Evolutionary conservation across 2,113 vertebrate genomes (phyloP).

Genomic region (Pristiophorus japonicus): DNA sequence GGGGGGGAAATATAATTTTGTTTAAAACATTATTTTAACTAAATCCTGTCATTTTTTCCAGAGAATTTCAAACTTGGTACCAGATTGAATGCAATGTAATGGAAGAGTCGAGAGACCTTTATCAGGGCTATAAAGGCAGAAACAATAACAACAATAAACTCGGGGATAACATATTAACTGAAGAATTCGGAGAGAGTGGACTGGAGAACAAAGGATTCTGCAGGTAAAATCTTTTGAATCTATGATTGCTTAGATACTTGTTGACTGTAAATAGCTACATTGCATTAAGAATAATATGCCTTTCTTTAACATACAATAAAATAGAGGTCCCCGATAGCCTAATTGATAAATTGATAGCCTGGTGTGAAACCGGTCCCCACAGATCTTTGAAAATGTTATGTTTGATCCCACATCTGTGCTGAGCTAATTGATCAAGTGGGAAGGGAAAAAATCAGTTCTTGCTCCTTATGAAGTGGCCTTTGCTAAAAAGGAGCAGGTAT

Average conservation of each 20-base stretch:
- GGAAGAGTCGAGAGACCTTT: constrained; percentile 56
- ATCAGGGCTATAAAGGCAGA: constrained; percentile 61
- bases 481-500: neutral
- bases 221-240: constrained; percentile 61
- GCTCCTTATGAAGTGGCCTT: neutral
- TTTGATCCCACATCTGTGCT: neutral
- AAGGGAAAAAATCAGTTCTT: neutral
- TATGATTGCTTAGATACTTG: too few relatives aligned
- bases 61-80: constrained; percentile 64
- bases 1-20: neutral
- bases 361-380: neutral
- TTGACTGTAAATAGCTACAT: neutral
- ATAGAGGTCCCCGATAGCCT: neutral
- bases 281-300: neutral
- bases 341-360: neutral
- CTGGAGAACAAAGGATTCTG: constrained; percentile 59
- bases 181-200: constrained; percentile 36
- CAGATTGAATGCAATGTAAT: constrained; percentile 62
- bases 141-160: constrained; percentile 69
- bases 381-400: neutral
- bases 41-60: constrained; percentile 47
- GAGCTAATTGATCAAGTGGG: neutral
- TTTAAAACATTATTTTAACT: neutral
- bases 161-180: constrained; percentile 38
- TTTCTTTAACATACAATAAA: neutral